Percentiles rank a stretch among this genome's conserved stretches.
phyloP scores from a whole-genome alignment of 2,113 vertebrate species.

The Crypturellus undulatus region DNA sequence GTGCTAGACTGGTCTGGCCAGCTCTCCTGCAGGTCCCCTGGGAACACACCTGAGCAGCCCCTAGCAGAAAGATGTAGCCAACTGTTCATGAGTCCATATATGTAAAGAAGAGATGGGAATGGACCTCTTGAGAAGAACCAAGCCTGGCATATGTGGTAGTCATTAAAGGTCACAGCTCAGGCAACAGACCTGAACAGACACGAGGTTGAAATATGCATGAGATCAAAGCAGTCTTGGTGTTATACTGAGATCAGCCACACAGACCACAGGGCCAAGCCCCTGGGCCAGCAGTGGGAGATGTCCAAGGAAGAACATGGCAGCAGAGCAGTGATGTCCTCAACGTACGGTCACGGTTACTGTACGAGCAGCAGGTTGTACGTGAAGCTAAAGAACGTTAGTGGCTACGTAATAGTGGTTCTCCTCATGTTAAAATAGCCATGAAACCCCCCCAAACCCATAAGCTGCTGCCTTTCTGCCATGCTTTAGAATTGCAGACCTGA shows the following conservation, averaged over 20 bases:
- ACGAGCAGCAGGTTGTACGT: not conserved
- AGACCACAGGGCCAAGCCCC: not conserved
- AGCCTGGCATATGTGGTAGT: not conserved
- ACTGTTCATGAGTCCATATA: not conserved
- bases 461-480: not conserved
- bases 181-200: not conserved
- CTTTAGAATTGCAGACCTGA: not conserved
- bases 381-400: not conserved
- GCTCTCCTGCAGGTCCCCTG: not conserved
- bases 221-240: not conserved
- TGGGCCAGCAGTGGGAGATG: not conserved
- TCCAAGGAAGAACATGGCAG: not conserved
- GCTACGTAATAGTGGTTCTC: not conserved
- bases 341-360: not conserved
- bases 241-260: not conserved
- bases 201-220: not conserved
- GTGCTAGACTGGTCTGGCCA: not conserved
- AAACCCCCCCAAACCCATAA: not conserved
- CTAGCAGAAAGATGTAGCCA: not conserved
- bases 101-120: not conserved
- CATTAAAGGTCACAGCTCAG: not conserved
- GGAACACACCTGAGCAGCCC: not conserved
- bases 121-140: slow-evolving; percentile 19
- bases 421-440: not conserved
- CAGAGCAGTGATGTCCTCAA: not conserved